phyloP scores from a whole-genome alignment of 2,888 invertebrate species.

The Herminia tarsipennalis region DNA sequence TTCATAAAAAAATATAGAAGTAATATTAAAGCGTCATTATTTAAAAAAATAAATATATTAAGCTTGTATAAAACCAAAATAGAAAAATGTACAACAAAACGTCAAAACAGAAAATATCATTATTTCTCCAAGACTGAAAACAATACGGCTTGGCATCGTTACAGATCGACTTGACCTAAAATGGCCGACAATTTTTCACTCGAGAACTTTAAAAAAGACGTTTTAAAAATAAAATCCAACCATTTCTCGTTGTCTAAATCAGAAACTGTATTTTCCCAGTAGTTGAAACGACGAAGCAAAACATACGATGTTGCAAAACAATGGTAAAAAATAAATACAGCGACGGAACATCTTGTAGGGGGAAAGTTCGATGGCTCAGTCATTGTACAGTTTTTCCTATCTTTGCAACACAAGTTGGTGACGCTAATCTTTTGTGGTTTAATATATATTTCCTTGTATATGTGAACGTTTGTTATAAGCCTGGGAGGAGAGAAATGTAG shows the following conservation, averaged over 20 bases:
- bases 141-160: conserved; percentile 27
- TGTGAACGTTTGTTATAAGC: no score
- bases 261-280: conserved; percentile 26
- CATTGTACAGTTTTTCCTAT: conserved; percentile 18
- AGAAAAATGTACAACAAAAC: no score
- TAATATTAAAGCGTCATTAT: no score
- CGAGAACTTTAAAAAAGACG: conserved; percentile 33
- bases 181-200: conserved; percentile 38
- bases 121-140: conserved; percentile 27
- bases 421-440: conserved; percentile 25
- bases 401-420: conserved; percentile 12
- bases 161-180: conserved; percentile 41
- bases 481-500: no score
- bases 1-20: no score
- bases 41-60: no score
- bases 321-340: conserved; percentile 27
- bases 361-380: conserved; percentile 35
- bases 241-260: conserved; percentile 39
- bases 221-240: conserved; percentile 29
- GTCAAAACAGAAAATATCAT: no score
- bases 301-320: conserved; percentile 26
- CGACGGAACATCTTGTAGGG: conserved; percentile 16
- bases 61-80: no score
- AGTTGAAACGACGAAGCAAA: conserved; percentile 18
- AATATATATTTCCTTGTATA: no score